Conservation (phyloP, 2,797 vertebrate genomes). For the Hydrolagus colliei region DNA sequence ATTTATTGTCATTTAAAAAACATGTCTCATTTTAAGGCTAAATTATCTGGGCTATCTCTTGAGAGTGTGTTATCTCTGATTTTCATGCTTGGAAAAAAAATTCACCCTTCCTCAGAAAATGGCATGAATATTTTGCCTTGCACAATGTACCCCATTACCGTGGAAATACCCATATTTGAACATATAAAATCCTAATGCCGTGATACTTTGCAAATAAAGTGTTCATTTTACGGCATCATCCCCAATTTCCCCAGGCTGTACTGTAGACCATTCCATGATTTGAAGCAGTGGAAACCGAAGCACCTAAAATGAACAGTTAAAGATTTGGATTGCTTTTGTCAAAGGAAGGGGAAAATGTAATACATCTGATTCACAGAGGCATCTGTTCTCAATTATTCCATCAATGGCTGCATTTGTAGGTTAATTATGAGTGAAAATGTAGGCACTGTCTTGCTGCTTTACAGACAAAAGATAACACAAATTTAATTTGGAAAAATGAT, state of each 20-base stretch:
- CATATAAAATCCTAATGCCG: neutral
- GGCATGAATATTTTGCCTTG: too few relatives aligned
- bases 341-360: neutral
- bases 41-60: too few relatives aligned
- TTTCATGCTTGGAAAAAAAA: too few relatives aligned
- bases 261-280: neutral
- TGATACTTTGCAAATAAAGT: neutral
- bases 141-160: too few relatives aligned
- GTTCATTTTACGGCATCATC: neutral
- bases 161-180: too few relatives aligned
- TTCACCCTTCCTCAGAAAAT: too few relatives aligned
- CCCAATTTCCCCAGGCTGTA: neutral
- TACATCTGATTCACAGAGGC: neutral
- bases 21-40: too few relatives aligned
- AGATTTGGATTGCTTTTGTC: neutral
- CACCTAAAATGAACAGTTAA: neutral
- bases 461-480: neutral
- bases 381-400: constrained; percentile 13
- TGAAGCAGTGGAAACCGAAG: neutral
- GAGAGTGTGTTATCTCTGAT: too few relatives aligned
- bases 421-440: constrained; percentile 24
- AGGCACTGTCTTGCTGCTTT: neutral
- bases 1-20: too few relatives aligned
- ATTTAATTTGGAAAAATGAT: constrained; percentile 13
- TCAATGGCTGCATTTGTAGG: constrained; percentile 22